phyloP scores from a whole-genome alignment of 2,888 invertebrate species.

The Leptopterna dolabrata region DNA sequence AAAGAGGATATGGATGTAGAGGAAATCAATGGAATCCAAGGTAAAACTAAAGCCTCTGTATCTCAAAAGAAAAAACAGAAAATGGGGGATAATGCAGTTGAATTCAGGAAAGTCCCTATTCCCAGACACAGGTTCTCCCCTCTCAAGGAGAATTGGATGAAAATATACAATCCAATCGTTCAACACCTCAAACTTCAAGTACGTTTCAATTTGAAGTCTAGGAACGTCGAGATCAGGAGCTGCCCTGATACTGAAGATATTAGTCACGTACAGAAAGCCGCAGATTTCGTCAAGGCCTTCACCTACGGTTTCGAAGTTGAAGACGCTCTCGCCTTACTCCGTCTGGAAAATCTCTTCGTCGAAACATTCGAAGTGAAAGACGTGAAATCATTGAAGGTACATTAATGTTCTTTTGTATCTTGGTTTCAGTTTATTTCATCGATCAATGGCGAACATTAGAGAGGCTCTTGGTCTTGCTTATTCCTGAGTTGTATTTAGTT shows the following conservation, averaged over 20 bases:
- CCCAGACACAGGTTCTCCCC: slow-evolving; percentile 92
- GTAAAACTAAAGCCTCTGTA: slow-evolving; percentile 68
- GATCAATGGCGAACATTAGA: too few relatives aligned
- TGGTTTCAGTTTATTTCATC: too few relatives aligned
- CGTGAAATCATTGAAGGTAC: slow-evolving; percentile 85
- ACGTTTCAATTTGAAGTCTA: slow-evolving; percentile 90
- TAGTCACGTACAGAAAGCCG: slow-evolving; percentile 93
- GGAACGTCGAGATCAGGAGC: slow-evolving; percentile 87
- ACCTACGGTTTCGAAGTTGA: slow-evolving; percentile 96
- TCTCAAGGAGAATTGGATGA: slow-evolving; percentile 95
- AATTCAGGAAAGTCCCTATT: slow-evolving; percentile 83
- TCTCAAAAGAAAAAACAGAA: slow-evolving; percentile 69
- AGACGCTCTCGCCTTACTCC: slow-evolving; percentile 92
- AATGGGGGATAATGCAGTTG: slow-evolving; percentile 66
- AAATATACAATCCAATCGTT: slow-evolving; percentile 95
- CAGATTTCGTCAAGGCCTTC: slow-evolving; percentile 98
- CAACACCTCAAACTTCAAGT: slow-evolving; percentile 94
- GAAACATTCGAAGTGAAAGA: slow-evolving; percentile 98
- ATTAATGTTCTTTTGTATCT: background rate
- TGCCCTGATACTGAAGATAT: slow-evolving; percentile 82
- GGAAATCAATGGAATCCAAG: slow-evolving; percentile 76
- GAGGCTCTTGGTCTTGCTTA: too few relatives aligned
- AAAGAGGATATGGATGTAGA: slow-evolving; percentile 74
- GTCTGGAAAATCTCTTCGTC: slow-evolving; percentile 95
- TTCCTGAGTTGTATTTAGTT: too few relatives aligned